phyloP scores from a whole-genome alignment of 2,797 vertebrate genomes.

The Lagorchestes hirsutus region DNA sequence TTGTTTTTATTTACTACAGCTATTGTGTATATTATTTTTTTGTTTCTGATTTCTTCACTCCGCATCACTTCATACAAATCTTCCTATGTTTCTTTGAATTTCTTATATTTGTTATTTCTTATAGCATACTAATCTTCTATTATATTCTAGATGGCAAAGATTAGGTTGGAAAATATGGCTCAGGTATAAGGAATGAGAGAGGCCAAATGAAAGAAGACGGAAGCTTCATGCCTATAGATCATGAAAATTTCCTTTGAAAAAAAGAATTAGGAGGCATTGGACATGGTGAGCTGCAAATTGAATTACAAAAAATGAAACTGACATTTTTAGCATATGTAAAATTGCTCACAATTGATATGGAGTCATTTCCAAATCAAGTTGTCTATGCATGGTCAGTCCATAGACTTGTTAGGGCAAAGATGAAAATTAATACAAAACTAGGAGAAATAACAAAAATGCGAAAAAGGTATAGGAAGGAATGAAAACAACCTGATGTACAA shows the following conservation, averaged over 20 bases:
- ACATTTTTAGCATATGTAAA: not conserved
- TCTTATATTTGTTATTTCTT: not conserved
- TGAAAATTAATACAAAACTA: not conserved
- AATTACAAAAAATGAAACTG: not conserved
- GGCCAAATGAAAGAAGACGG: not conserved
- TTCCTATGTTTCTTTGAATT: not conserved
- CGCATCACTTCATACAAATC: not conserved
- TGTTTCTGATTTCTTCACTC: not conserved
- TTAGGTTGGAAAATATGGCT: not conserved
- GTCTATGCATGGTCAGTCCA: not conserved
- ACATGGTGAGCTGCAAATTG: not conserved
- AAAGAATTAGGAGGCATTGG: not conserved
- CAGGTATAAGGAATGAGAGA: not conserved
- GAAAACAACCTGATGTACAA: not conserved
- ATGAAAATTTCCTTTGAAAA: not conserved
- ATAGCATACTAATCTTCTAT: not conserved
- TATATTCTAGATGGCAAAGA: not conserved
- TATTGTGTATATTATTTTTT: not conserved
- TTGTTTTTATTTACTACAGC: not conserved
- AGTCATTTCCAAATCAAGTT: not conserved
- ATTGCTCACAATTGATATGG: not conserved
- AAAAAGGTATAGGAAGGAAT: not conserved
- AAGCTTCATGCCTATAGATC: not conserved
- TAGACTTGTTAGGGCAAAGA: not conserved
- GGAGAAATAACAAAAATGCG: not conserved